phyloP scores from a whole-genome alignment of 2,888 invertebrate genomes.

The Mechanitis messenoides region DNA sequence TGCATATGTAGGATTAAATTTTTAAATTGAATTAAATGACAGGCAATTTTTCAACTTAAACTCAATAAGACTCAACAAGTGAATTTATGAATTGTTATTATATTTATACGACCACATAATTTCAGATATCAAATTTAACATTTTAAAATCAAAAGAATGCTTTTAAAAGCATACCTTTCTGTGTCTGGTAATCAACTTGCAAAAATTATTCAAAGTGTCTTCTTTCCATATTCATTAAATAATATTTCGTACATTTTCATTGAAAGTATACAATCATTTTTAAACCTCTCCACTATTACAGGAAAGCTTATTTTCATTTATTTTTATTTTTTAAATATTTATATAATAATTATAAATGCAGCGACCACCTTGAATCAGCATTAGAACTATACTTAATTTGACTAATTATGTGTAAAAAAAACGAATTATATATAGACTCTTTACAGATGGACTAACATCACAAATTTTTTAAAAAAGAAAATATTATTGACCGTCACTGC shows the following conservation, averaged over 20 bases:
- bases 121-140: background rate
- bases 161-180: constrained; percentile 59
- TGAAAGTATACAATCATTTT: background rate
- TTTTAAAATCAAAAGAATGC: constrained; percentile 54
- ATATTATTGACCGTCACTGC: no score
- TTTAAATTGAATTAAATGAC: no score
- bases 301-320: constrained; percentile 3
- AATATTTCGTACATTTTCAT: constrained; percentile 49
- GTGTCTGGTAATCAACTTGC: constrained; percentile 60
- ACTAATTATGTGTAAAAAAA: background rate
- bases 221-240: constrained; percentile 60
- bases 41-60: no score
- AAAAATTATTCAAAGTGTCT: constrained; percentile 65
- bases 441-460: no score
- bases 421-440: no score
- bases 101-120: no score
- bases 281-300: background rate
- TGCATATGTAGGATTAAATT: no score
- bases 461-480: no score
- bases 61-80: no score
- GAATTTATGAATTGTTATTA: no score
- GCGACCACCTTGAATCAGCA: constrained; percentile 24
- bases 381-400: background rate
- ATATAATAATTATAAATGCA: constrained; percentile 61
- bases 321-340: background rate